Evolutionary conservation across 53 echinoderm and acorn worm genomes (phyloP).

Genomic region (Echinarachnius parma): DNA sequence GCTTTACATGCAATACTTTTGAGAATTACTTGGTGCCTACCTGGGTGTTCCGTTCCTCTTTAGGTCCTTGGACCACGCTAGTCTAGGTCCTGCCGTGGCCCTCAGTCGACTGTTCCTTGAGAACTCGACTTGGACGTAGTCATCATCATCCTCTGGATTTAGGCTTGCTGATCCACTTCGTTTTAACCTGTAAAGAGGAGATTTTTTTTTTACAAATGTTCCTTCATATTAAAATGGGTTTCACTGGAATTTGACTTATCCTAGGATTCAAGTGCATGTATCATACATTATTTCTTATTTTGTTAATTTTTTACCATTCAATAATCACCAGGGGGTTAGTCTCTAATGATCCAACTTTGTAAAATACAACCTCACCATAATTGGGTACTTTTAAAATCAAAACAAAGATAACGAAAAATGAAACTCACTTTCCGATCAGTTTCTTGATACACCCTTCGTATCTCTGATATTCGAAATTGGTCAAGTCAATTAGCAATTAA

Average conservation of each 20-base stretch:
- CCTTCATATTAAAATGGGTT: too few relatives aligned
- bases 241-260: too few relatives aligned
- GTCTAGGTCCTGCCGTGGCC: slow-evolving; percentile 86
- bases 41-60: slow-evolving; percentile 25
- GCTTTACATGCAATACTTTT: background rate
- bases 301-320: too few relatives aligned
- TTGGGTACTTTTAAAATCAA: too few relatives aligned
- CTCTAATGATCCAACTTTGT: too few relatives aligned
- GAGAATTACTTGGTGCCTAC: background rate
- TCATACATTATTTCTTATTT: too few relatives aligned
- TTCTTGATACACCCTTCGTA: slow-evolving; percentile 93
- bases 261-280: too few relatives aligned
- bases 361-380: too few relatives aligned
- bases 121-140: slow-evolving; percentile 73
- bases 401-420: too few relatives aligned
- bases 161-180: slow-evolving; percentile 80
- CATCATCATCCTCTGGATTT: slow-evolving; percentile 77
- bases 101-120: slow-evolving; percentile 75
- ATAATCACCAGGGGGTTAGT: too few relatives aligned
- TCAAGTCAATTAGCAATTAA: too few relatives aligned
- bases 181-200: slow-evolving; percentile 73
- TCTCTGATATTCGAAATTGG: slow-evolving; percentile 69
- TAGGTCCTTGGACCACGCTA: slow-evolving; percentile 80
- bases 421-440: slow-evolving; percentile 89
- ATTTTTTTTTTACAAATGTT: too few relatives aligned